Evolutionary conservation across 2,888 invertebrate species (phyloP).

Genomic region (Hirtodrosophila histrioides): DNA sequence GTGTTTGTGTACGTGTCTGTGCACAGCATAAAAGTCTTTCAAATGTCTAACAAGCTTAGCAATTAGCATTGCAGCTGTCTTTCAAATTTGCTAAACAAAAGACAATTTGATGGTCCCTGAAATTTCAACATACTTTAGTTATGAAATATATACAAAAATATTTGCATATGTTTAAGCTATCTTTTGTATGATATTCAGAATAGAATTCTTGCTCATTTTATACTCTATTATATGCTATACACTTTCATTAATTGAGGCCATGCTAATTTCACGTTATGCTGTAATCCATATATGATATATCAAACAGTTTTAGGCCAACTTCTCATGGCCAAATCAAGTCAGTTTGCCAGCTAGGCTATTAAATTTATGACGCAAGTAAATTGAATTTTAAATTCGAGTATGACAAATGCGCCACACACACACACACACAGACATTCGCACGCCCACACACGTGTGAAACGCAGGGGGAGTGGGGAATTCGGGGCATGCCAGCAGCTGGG

Average conservation of each 20-base stretch:
- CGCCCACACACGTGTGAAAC: too few relatives aligned
- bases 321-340: conserved; percentile 60
- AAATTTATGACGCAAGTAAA: conserved; percentile 81
- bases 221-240: too few relatives aligned
- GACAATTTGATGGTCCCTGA: conserved; percentile 9
- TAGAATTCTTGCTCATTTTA: too few relatives aligned
- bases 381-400: conserved; percentile 83
- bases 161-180: too few relatives aligned
- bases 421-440: too few relatives aligned
- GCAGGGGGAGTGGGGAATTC: not conserved
- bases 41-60: conserved; percentile 73
- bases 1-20: conserved; percentile 14
- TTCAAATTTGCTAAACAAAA: conserved; percentile 20
- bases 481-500: not conserved
- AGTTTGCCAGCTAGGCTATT: conserved; percentile 62
- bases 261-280: not conserved
- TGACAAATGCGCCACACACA: conserved; percentile 74
- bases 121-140: conserved; percentile 5
- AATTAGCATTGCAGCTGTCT: conserved; percentile 62
- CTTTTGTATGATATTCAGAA: too few relatives aligned
- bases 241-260: too few relatives aligned
- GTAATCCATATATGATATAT: conserved; percentile 19
- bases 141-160: not conserved
- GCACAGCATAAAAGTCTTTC: conserved; percentile 48
- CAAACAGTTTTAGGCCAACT: conserved; percentile 31